phyloP scores from a whole-genome alignment of 2,113 vertebrate genomes.

The Nycticebus coucang region DNA sequence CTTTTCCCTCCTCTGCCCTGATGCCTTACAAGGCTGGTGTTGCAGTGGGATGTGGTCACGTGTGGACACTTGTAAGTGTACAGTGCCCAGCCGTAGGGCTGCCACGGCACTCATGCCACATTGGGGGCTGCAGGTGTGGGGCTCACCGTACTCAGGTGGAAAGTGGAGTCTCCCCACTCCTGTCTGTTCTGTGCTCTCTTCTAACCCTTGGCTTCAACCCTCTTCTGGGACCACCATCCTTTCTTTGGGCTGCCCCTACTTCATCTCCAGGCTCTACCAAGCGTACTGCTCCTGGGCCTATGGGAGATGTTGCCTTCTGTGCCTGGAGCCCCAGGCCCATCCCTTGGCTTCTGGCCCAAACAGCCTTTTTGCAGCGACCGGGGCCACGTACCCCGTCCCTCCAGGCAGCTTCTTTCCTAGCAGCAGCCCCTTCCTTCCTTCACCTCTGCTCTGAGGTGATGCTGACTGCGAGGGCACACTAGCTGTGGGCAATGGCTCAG shows the following conservation, averaged over 20 bases:
- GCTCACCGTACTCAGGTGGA: fast-evolving
- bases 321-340: not conserved
- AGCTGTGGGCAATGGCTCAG: not conserved
- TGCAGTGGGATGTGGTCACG: fast-evolving
- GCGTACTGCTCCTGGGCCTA: not conserved
- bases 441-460: not conserved
- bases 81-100: fast-evolving
- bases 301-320: no score
- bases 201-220: not conserved
- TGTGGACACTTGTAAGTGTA: no score
- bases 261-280: not conserved
- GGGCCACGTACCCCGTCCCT: fast-evolving
- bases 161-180: not conserved
- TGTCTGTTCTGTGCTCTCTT: not conserved
- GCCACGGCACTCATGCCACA: fast-evolving
- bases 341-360: not conserved
- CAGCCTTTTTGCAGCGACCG: fast-evolving
- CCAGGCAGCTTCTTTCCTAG: not conserved
- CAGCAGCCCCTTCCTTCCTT: not conserved
- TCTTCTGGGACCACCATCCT: not conserved
- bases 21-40: not conserved
- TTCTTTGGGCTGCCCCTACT: not conserved
- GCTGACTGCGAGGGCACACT: not conserved
- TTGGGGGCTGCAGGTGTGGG: not conserved
- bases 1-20: not conserved